A percentile compares a stretch with the other conserved stretches of the same genome.
Conservation (phyloP, 2,797 vertebrate species). For the Hyperoplus lanceolatus region DNA sequence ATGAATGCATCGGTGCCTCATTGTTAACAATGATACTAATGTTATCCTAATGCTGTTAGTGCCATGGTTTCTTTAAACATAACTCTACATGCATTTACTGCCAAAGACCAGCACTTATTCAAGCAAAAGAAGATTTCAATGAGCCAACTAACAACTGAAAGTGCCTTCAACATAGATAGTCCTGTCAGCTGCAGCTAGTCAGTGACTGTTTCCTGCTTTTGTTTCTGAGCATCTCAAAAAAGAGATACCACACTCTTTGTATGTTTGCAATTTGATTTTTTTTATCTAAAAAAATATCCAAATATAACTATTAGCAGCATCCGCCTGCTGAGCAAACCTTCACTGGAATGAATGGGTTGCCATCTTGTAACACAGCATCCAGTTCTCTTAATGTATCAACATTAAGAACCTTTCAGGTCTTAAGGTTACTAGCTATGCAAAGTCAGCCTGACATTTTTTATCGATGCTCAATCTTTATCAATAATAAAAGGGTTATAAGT, state of each 20-base stretch:
- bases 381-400: not conserved
- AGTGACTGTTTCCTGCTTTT: not conserved
- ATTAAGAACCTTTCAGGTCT: not conserved
- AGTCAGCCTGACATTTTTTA: not conserved
- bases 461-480: constrained; percentile 1
- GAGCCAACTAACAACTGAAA: not conserved
- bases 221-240: too few species aligned
- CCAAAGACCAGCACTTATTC: not conserved
- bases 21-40: not conserved
- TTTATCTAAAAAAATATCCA: too few species aligned
- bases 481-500: not conserved
- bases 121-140: not conserved
- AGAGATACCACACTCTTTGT: too few species aligned
- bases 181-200: too few species aligned
- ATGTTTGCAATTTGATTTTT: too few species aligned
- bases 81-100: constrained; percentile 6
- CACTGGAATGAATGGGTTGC: not conserved
- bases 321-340: not conserved
- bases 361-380: not conserved
- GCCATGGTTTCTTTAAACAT: not conserved
- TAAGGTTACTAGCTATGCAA: not conserved
- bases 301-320: not conserved
- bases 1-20: not conserved
- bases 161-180: not conserved
- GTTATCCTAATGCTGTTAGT: not conserved